These are phyloP conservation scores for Sylvilagus floridanus DNA, from an alignment of 2,797 vertebrate species.

Conservation along the genomic window DNA sequence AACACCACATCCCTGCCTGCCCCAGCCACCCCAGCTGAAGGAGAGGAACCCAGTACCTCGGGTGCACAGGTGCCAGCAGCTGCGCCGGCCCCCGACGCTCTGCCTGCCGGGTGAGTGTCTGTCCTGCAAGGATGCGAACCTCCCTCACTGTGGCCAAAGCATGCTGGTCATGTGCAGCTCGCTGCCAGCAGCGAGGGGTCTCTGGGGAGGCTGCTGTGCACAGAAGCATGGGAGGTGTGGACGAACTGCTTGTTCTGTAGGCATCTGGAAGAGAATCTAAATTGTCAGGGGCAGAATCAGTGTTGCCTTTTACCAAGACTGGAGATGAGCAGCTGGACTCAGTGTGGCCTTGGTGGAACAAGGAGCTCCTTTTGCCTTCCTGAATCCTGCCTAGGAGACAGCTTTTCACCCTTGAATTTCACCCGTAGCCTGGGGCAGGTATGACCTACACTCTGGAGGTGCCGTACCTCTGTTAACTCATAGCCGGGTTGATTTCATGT, in stretches of 20 bases:
- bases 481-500: not conserved
- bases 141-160: not conserved
- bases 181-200: not conserved
- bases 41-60: conserved; percentile 84
- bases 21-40: conserved; percentile 81
- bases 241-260: conserved; percentile 33
- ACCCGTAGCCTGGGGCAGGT: not conserved
- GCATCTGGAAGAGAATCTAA: conserved; percentile 73
- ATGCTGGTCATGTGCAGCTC: not conserved
- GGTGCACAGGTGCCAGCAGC: conserved; percentile 82
- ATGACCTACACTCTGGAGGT: no score
- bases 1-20: conserved; percentile 63
- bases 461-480: not conserved
- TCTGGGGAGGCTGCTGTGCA: conserved; percentile 20
- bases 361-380: conserved; percentile 64
- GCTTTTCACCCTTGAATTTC: conserved; percentile 26
- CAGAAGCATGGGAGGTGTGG: conserved; percentile 2
- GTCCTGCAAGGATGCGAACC: not conserved
- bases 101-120: conserved; percentile 93
- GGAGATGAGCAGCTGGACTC: conserved; percentile 43
- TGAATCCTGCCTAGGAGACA: conserved; percentile 21
- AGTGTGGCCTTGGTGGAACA: conserved; percentile 48
- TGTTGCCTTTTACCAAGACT: conserved; percentile 70
- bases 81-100: conserved; percentile 88
- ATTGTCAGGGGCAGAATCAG: conserved; percentile 61